phyloP scores from a whole-genome alignment of 2,113 vertebrate species.

The Pollachius pollachius region DNA sequence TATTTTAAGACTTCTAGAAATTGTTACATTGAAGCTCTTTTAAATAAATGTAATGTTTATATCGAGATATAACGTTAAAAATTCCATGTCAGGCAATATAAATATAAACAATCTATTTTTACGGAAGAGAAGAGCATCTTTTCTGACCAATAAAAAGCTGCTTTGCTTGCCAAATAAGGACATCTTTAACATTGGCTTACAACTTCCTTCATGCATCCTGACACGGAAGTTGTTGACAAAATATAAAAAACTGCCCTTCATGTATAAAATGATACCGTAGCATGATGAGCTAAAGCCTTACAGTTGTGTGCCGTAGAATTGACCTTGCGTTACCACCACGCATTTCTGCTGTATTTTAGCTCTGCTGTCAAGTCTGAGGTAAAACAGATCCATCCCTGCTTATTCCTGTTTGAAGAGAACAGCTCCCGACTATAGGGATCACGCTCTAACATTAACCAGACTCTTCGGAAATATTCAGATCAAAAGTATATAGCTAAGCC shows the following conservation, averaged over 20 bases:
- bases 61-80: too few species aligned
- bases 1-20: too few species aligned
- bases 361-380: constrained; percentile 43
- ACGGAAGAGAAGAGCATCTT: neutral
- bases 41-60: too few species aligned
- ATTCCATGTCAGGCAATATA: too few species aligned
- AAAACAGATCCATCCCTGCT: constrained; percentile 55
- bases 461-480: constrained; percentile 6
- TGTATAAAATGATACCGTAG: too few species aligned
- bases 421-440: constrained; percentile 14
- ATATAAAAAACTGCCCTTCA: neutral
- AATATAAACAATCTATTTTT: too few species aligned
- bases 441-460: constrained; percentile 45
- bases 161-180: constrained; percentile 27
- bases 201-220: neutral
- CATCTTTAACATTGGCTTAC: neutral
- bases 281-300: too few species aligned
- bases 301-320: neutral
- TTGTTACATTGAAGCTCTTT: too few species aligned
- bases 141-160: neutral
- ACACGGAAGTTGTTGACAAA: constrained; percentile 15
- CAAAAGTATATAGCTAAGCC: constrained; percentile 27
- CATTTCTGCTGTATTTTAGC: constrained; percentile 14
- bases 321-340: constrained; percentile 1
- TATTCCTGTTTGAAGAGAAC: constrained; percentile 49